Evolutionary conservation across 2,888 invertebrate genomes (phyloP).

Genomic region (Himalopsyche kuldschensis): DNA sequence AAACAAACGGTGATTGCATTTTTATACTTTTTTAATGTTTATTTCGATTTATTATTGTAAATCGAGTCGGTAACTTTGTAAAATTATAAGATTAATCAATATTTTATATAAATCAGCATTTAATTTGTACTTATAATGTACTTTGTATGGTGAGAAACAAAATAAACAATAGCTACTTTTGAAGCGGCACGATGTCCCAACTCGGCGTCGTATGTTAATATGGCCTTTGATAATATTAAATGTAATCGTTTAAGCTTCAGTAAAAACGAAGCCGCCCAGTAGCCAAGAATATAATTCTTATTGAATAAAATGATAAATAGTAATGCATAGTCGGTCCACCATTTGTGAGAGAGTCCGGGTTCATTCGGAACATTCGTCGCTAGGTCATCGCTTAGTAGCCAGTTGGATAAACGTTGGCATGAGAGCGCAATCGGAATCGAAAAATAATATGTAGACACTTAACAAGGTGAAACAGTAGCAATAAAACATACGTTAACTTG

Average conservation of each 20-base stretch:
- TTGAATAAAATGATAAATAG: constrained; percentile 39
- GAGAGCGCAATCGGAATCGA: background rate
- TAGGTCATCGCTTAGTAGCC: background rate
- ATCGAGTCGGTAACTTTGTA: too few species aligned
- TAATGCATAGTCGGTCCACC: background rate
- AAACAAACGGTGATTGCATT: too few species aligned
- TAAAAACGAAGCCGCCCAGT: constrained; percentile 35
- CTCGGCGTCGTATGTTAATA: background rate
- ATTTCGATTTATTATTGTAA: too few species aligned
- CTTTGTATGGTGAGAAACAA: background rate
- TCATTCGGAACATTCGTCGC: background rate
- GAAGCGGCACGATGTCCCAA: background rate
- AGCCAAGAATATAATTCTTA: constrained; percentile 35
- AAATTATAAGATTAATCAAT: too few species aligned
- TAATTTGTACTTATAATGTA: background rate
- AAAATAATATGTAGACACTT: too few species aligned
- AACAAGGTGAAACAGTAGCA: too few species aligned
- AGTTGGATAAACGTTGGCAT: background rate
- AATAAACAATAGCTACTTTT: background rate
- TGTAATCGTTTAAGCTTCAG: background rate
- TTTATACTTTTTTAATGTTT: too few species aligned
- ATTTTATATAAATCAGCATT: background rate
- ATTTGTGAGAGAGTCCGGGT: background rate
- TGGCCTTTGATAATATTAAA: background rate
- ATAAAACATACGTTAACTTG: too few species aligned